Conservation (phyloP, 2,113 vertebrate species). For the Trichechus manatus region DNA sequence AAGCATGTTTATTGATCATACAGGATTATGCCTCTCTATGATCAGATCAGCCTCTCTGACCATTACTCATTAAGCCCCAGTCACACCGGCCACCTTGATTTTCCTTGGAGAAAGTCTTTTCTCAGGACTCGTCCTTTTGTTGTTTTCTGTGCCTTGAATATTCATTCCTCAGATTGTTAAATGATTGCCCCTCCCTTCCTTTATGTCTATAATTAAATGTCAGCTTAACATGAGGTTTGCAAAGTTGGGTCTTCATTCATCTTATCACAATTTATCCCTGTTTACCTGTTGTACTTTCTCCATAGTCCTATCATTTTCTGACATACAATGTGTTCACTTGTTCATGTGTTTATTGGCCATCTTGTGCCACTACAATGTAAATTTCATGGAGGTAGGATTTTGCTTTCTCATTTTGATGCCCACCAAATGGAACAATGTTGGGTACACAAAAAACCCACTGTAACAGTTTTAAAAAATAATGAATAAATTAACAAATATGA, state of each 20-base stretch:
- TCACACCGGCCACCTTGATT: no score
- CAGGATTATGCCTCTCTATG: no score
- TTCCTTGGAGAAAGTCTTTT: no score
- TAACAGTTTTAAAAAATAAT: neutral
- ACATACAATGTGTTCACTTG: neutral
- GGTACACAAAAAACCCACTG: neutral
- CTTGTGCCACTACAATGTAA: neutral
- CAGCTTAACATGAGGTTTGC: neutral
- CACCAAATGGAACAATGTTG: neutral
- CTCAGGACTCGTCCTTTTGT: no score
- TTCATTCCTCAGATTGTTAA: neutral
- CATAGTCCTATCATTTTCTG: neutral
- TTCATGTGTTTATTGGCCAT: neutral
- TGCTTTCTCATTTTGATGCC: neutral
- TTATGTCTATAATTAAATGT: neutral
- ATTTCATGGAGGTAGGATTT: neutral
- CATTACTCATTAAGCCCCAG: no score
- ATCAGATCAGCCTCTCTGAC: no score
- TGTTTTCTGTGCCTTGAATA: neutral
- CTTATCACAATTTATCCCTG: neutral
- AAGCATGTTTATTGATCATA: no score
- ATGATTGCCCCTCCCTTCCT: neutral
- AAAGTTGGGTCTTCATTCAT: neutral
- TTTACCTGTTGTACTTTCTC: neutral
- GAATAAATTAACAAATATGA: neutral